Evolutionary conservation across 2,888 invertebrate genomes (phyloP).

Genomic region (Cylindroiulus punctatus): DNA sequence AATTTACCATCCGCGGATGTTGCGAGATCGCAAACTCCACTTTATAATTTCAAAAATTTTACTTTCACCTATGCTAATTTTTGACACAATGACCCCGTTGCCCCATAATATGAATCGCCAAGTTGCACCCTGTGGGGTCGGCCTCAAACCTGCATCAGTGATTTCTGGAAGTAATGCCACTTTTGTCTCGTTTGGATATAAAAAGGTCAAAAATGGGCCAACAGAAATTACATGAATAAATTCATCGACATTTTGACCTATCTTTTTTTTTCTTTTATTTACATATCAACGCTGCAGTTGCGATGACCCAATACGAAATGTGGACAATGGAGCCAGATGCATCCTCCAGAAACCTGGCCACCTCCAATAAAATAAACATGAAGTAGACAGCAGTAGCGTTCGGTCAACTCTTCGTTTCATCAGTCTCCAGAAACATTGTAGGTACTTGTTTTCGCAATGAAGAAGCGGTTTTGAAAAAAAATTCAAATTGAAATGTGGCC

Average conservation of each 20-base stretch:
- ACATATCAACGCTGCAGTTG: neutral
- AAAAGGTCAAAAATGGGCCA: neutral
- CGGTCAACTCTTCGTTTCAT: constrained; percentile 13
- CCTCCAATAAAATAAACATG: constrained; percentile 27
- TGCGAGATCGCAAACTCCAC: neutral
- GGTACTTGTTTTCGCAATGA: constrained; percentile 19
- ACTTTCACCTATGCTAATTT: neutral
- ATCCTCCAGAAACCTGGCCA: constrained; percentile 26
- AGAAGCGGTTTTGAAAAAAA: constrained; percentile 15
- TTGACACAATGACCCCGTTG: neutral
- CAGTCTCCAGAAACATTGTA: neutral
- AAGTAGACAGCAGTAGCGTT: constrained; percentile 11
- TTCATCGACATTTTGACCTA: constrained; percentile 4
- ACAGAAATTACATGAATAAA: neutral
- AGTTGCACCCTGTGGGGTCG: neutral
- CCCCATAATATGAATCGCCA: neutral
- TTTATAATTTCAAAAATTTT: neutral
- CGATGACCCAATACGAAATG: constrained; percentile 26
- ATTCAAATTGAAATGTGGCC: neutral
- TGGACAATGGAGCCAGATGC: constrained; percentile 7
- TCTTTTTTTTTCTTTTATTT: neutral
- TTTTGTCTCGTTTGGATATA: neutral
- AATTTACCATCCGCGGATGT: neutral
- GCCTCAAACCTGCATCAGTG: neutral
- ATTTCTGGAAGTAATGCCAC: neutral